Conservation (phyloP, 2,797 vertebrate genomes). For the Rhinophrynus dorsalis region DNA sequence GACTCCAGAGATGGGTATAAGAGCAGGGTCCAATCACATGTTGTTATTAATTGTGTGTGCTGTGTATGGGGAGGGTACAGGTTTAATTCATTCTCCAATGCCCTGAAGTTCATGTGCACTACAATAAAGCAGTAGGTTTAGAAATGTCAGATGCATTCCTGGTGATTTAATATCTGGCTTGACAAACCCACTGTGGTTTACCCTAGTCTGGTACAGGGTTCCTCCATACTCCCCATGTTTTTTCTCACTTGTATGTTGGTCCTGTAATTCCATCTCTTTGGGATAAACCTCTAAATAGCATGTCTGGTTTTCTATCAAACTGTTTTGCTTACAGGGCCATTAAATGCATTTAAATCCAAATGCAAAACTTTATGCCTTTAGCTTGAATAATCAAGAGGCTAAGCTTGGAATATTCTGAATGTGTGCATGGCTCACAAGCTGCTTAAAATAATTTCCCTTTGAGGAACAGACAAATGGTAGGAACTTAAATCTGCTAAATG, state of each 20-base stretch:
- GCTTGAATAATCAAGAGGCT: slow-evolving; percentile 44
- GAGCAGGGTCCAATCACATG: too few species aligned
- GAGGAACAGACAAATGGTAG: slow-evolving; percentile 37
- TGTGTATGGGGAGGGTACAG: too few species aligned
- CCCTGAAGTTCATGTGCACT: too few species aligned
- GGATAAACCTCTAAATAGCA: not conserved
- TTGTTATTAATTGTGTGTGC: too few species aligned
- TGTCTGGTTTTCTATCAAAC: slow-evolving; percentile 11
- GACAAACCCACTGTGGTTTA: too few species aligned
- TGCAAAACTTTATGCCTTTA: slow-evolving; percentile 40
- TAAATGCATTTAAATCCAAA: slow-evolving; percentile 42
- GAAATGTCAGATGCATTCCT: too few species aligned
- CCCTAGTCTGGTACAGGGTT: too few species aligned
- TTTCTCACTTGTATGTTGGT: not conserved
- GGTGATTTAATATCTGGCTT: too few species aligned
- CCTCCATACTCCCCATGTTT: too few species aligned
- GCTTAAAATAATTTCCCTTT: slow-evolving; percentile 44
- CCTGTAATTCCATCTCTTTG: not conserved
- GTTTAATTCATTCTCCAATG: too few species aligned
- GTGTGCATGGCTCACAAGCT: slow-evolving; percentile 42
- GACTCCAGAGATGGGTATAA: too few species aligned
- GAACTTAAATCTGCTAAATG: slow-evolving; percentile 47
- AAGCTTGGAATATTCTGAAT: slow-evolving; percentile 28
- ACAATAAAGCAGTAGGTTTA: too few species aligned
- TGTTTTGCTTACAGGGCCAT: slow-evolving; percentile 41